Evolutionary conservation across 2,888 invertebrate species (phyloP).

Genomic region (Eupithecia exiguata): DNA sequence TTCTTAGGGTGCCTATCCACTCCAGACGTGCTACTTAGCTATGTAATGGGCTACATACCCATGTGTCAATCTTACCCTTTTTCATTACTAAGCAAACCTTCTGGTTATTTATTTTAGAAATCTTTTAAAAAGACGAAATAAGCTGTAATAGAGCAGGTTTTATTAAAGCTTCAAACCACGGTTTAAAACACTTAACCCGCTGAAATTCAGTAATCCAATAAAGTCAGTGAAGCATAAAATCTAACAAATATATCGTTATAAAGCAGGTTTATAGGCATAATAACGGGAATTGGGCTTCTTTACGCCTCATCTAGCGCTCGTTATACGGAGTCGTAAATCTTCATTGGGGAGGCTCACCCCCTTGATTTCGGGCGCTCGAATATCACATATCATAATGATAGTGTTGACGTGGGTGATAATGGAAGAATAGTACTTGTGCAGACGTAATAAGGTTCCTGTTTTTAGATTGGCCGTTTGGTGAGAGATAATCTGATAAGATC

Average conservation of each 20-base stretch:
- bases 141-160: background rate
- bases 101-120: background rate
- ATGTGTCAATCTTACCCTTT: too few species aligned
- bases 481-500: background rate
- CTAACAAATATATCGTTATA: constrained; percentile 54
- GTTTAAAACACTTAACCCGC: constrained; percentile 29
- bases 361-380: constrained; percentile 65
- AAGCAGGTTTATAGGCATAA: constrained; percentile 69
- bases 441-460: constrained; percentile 5
- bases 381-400: constrained; percentile 69
- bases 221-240: constrained; percentile 54
- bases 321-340: constrained; percentile 83
- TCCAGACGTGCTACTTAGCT: background rate
- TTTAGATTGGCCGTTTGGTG: background rate
- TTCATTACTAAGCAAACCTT: background rate
- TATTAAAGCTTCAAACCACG: background rate
- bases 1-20: background rate
- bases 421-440: constrained; percentile 20
- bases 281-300: constrained; percentile 81
- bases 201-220: constrained; percentile 44
- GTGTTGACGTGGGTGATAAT: constrained; percentile 51
- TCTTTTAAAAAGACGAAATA: background rate
- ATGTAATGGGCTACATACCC: too few species aligned
- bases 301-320: constrained; percentile 84
- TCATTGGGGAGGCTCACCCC: constrained; percentile 65